Percentiles rank a stretch among this genome's conserved stretches.
These are phyloP conservation scores for Pogonomyrmex californicus DNA, from an alignment of 1,140 invertebrate species.

Conservation along the genomic window DNA sequence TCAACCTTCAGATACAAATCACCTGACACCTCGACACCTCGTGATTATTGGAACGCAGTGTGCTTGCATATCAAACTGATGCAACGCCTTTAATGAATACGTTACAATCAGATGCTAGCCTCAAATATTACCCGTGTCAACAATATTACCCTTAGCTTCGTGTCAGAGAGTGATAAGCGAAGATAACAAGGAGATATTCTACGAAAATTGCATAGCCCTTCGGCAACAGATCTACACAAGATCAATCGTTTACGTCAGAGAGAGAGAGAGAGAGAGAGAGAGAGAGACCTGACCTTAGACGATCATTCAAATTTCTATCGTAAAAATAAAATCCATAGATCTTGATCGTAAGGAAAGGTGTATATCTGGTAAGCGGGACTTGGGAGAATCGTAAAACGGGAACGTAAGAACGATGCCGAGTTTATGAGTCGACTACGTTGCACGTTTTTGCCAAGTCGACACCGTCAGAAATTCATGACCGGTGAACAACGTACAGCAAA, in stretches of 20 bases:
- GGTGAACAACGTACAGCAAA: background rate
- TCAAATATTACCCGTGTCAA: slow-evolving; percentile 21
- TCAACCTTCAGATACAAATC: background rate
- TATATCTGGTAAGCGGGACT: slow-evolving; percentile 40
- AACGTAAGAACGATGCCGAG: slow-evolving; percentile 40
- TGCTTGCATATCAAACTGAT: background rate
- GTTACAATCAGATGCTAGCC: background rate
- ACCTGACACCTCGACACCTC: background rate
- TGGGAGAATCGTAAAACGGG: slow-evolving; percentile 58
- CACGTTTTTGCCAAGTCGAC: slow-evolving; percentile 59
- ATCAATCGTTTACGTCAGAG: background rate
- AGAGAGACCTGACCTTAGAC: background rate
- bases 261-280: too few relatives aligned
- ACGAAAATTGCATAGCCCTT: background rate
- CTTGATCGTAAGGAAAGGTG: slow-evolving; percentile 1
- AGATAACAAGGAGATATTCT: background rate
- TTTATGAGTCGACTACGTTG: slow-evolving; percentile 57
- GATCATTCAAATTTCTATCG: slow-evolving; percentile 6
- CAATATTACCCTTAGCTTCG: background rate
- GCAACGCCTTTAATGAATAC: slow-evolving; percentile 1
- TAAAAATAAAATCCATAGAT: slow-evolving; percentile 7
- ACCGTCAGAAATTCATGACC: slow-evolving; percentile 55
- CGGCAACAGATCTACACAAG: background rate
- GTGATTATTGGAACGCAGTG: slow-evolving; percentile 3
- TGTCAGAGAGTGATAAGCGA: background rate